Evolutionary conservation across 2,113 vertebrate species (phyloP).

Genomic region (Serilophus lunatus): DNA sequence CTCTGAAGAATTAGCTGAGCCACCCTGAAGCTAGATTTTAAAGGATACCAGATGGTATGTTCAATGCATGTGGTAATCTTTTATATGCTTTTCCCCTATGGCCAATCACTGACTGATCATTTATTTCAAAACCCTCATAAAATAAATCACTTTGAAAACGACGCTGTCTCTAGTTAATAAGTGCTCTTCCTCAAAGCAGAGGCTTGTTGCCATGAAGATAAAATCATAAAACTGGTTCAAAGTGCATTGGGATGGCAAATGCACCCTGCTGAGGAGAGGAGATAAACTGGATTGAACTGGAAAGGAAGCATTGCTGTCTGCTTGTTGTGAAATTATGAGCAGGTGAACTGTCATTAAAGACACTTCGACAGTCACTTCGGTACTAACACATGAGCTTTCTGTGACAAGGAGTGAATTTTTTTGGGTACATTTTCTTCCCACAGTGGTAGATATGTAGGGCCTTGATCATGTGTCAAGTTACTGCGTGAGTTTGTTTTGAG

Average conservation of each 20-base stretch:
- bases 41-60: slow-evolving; percentile 58
- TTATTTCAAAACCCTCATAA: slow-evolving; percentile 56
- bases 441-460: neutral
- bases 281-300: slow-evolving; percentile 35
- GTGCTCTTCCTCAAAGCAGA: slow-evolving; percentile 46
- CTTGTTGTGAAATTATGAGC: slow-evolving; percentile 14
- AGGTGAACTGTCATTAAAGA: neutral
- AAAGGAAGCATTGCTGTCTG: neutral
- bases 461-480: neutral
- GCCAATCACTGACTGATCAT: slow-evolving; percentile 45
- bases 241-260: slow-evolving; percentile 25
- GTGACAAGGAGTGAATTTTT: slow-evolving; percentile 1
- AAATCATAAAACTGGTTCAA: slow-evolving; percentile 47
- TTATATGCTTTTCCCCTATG: slow-evolving; percentile 52
- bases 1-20: slow-evolving; percentile 51
- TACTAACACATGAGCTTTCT: neutral
- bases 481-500: neutral
- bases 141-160: slow-evolving; percentile 38
- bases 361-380: neutral
- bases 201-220: slow-evolving; percentile 44
- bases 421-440: neutral
- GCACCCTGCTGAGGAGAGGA: neutral
- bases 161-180: slow-evolving; percentile 40
- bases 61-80: slow-evolving; percentile 42
- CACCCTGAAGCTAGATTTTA: slow-evolving; percentile 56